Percentiles rank a stretch among this genome's conserved stretches.
These are phyloP conservation scores for Porphyrio hochstetteri DNA, from an alignment of 2,113 vertebrate species.

Conservation along the genomic window DNA sequence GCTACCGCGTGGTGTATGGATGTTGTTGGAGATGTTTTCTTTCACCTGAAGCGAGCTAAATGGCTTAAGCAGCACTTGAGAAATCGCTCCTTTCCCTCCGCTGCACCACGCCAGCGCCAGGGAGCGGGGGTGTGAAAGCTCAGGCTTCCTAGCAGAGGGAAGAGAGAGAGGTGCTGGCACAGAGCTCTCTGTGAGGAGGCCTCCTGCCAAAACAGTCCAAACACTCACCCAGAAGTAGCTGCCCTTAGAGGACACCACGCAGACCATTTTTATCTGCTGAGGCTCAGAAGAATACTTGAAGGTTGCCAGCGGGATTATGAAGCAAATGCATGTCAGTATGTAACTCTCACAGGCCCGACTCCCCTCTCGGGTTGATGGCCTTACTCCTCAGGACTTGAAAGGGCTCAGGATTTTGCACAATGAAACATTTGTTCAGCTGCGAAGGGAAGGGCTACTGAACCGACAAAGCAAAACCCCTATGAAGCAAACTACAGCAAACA, in stretches of 20 bases:
- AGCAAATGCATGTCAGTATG: fast-evolving
- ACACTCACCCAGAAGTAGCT: neutral
- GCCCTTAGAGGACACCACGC: neutral
- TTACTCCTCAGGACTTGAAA: neutral
- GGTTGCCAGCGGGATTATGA: neutral
- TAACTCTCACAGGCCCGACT: neutral
- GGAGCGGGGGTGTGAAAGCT: neutral
- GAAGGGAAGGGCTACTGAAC: neutral
- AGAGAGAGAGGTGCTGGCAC: neutral
- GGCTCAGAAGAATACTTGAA: neutral
- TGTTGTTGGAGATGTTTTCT: neutral
- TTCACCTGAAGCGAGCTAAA: neutral
- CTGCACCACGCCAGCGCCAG: neutral
- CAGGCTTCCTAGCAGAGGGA: neutral
- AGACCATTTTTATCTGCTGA: neutral
- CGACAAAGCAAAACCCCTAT: neutral
- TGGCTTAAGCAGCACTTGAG: neutral
- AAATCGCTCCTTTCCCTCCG: neutral
- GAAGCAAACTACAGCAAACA: neutral
- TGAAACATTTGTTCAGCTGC: neutral
- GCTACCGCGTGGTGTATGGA: neutral
- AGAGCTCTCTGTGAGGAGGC: neutral
- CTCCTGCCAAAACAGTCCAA: neutral
- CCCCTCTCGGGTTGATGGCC: neutral
- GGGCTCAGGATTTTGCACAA: neutral